Conservation (phyloP, 2,113 vertebrate species). For the Crotalus helleri region DNA sequence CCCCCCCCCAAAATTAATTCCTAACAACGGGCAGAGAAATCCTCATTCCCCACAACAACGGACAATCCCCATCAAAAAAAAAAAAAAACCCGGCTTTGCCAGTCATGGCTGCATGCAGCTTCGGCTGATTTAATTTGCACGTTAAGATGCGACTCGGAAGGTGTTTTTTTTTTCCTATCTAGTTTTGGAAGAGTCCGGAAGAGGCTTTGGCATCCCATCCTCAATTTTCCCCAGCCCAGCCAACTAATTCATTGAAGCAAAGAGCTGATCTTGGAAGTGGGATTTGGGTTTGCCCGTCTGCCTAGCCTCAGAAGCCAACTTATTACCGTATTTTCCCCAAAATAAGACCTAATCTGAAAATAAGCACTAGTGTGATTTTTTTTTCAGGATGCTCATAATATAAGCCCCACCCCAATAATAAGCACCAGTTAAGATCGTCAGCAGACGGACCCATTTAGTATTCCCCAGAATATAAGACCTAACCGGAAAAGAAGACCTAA, state of each 20-base stretch:
- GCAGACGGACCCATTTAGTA: too few relatives aligned
- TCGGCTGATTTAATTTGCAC: constrained; percentile 60
- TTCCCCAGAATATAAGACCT: too few relatives aligned
- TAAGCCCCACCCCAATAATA: too few relatives aligned
- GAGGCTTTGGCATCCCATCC: neutral
- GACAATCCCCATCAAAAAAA: constrained; percentile 49
- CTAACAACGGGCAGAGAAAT: constrained; percentile 66
- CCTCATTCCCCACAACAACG: constrained; percentile 50
- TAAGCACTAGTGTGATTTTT: too few relatives aligned
- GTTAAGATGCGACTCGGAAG: constrained; percentile 37
- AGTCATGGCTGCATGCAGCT: constrained; percentile 8
- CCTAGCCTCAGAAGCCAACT: neutral
- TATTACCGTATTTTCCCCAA: neutral
- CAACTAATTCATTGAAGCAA: neutral
- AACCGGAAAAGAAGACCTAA: too few relatives aligned
- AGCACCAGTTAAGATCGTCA: too few relatives aligned
- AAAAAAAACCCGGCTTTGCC: constrained; percentile 37
- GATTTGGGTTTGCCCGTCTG: neutral
- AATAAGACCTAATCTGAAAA: too few relatives aligned
- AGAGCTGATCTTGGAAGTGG: neutral
- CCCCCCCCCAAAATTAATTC: constrained; percentile 70
- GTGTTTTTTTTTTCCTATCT: constrained; percentile 12
- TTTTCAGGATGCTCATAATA: too few relatives aligned
- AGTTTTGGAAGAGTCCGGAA: neutral
- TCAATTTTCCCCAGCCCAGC: neutral